phyloP scores from a whole-genome alignment of 2,113 vertebrate genomes.

The Plecturocebus donacophilus region DNA sequence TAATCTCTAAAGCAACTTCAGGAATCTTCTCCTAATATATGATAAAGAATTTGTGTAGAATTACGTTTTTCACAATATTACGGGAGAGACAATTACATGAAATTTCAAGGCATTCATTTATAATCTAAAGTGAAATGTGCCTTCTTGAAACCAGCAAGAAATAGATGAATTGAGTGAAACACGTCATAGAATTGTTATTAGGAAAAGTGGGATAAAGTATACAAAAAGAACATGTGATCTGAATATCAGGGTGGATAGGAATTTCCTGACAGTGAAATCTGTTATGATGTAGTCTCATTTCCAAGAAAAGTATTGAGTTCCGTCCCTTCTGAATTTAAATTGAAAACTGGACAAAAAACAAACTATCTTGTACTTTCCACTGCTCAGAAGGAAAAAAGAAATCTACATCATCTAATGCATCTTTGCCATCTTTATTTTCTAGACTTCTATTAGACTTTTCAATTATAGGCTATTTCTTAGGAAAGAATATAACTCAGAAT shows the following conservation, averaged over 20 bases:
- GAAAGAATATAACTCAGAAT: constrained; percentile 41
- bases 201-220: constrained; percentile 5
- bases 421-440: constrained; percentile 16
- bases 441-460: constrained; percentile 51
- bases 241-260: not conserved
- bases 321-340: constrained; percentile 55
- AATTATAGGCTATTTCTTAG: constrained; percentile 9
- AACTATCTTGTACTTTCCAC: constrained; percentile 41
- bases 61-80: not conserved
- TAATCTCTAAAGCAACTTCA: not conserved
- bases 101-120: constrained; percentile 10
- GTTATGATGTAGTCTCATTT: constrained; percentile 44
- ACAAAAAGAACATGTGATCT: constrained; percentile 26
- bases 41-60: not conserved
- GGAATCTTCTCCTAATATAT: not conserved
- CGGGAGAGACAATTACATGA: not conserved
- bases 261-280: constrained; percentile 63
- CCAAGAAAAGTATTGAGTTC: constrained; percentile 59
- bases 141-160: not conserved
- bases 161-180: constrained; percentile 6
- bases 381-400: not conserved
- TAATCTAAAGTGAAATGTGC: constrained; percentile 30
- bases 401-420: not conserved
- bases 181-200: not conserved
- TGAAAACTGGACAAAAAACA: constrained; percentile 53